These are phyloP conservation scores for Hyaena hyaena DNA, from an alignment of 2,113 vertebrate species.

Conservation along the genomic window DNA sequence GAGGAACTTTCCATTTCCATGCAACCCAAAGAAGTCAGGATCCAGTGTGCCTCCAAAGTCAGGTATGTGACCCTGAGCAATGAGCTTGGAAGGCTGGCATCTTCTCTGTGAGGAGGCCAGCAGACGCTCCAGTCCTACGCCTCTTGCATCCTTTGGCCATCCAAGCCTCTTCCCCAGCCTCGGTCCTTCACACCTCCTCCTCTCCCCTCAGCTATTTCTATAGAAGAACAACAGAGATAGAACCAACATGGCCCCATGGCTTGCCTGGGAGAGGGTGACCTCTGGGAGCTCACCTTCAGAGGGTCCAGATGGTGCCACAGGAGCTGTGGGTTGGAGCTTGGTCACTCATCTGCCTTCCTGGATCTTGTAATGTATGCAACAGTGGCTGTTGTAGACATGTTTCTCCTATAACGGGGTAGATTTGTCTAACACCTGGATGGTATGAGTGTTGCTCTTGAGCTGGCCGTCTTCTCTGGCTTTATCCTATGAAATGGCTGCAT, in stretches of 20 bases:
- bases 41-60: conserved; percentile 73
- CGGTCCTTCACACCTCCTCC: neutral
- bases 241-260: neutral
- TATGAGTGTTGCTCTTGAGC: neutral
- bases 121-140: neutral
- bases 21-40: neutral
- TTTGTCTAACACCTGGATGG: neutral
- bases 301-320: neutral
- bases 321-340: neutral
- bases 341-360: neutral
- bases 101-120: neutral
- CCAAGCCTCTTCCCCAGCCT: neutral
- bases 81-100: neutral
- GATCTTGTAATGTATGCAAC: neutral
- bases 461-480: neutral
- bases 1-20: conserved; percentile 70
- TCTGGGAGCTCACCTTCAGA: neutral
- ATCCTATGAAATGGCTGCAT: neutral
- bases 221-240: neutral
- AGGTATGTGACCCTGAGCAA: conserved; percentile 77
- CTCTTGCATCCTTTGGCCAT: neutral
- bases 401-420: neutral
- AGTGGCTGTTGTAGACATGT: neutral
- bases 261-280: neutral
- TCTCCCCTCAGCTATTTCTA: neutral